A percentile compares a stretch with the other conserved stretches of the same genome.
phyloP scores from a whole-genome alignment of 2,113 vertebrate genomes.

The Sorex fumeus region DNA sequence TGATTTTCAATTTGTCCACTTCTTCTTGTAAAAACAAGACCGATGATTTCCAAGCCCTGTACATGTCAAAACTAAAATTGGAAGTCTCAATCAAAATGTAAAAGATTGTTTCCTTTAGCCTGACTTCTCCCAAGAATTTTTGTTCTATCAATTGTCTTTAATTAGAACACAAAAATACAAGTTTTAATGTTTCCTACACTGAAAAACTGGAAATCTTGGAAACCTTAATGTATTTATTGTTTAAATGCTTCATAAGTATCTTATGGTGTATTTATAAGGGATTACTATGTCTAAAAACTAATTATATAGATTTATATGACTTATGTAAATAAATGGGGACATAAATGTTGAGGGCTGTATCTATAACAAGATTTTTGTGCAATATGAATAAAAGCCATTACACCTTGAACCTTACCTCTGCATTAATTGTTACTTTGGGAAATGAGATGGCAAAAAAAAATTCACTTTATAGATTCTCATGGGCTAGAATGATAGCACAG shows the following conservation, averaged over 20 bases:
- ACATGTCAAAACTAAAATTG: background rate
- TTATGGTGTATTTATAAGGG: background rate
- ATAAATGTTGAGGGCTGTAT: background rate
- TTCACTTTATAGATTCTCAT: background rate
- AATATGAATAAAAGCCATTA: background rate
- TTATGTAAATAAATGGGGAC: background rate
- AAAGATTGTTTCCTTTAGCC: background rate
- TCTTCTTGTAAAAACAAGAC: background rate
- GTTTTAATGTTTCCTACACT: background rate
- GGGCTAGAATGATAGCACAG: too few species aligned
- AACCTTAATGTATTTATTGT: background rate
- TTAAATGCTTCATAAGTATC: too few species aligned
- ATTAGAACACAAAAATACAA: background rate
- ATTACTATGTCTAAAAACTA: background rate
- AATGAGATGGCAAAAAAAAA: background rate
- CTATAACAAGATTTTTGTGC: background rate
- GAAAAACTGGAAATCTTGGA: background rate
- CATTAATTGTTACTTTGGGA: background rate
- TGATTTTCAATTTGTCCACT: background rate
- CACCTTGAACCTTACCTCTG: too few species aligned
- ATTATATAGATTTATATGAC: background rate
- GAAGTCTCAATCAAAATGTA: constrained; percentile 34
- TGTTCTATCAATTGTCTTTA: background rate
- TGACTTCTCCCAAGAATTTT: background rate
- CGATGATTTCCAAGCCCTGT: background rate